Percentiles rank a stretch among this genome's conserved stretches.
Conservation (phyloP, 2,797 vertebrate species). For the Cossypha caffra region DNA sequence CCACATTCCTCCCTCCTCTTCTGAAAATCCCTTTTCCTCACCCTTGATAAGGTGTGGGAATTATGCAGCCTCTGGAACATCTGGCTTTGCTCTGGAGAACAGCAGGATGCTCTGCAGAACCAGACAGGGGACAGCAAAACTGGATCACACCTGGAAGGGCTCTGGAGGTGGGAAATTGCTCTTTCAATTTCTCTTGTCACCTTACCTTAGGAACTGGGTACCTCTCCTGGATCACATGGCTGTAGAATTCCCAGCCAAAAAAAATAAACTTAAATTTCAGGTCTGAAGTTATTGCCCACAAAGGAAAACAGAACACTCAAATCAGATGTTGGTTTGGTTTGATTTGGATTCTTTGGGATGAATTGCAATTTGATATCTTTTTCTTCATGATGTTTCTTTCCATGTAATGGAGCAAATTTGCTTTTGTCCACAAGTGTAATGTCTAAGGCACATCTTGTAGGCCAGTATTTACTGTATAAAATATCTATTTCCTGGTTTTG, state of each 20-base stretch:
- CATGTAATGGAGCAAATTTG: neutral
- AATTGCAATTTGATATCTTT: neutral
- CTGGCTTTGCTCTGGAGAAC: slow-evolving; percentile 5
- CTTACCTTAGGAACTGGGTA: neutral
- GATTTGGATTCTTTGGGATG: neutral
- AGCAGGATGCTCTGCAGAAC: neutral
- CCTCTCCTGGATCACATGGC: neutral
- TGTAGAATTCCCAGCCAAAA: neutral
- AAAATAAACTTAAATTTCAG: neutral
- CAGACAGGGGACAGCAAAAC: neutral
- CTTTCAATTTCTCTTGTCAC: neutral
- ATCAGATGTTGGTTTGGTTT: fast-evolving
- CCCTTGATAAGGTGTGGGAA: neutral
- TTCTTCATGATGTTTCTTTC: neutral
- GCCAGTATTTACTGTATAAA: neutral
- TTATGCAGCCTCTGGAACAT: neutral
- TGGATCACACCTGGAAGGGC: neutral
- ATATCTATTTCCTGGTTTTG: neutral
- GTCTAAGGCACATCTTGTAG: neutral
- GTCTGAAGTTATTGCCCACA: neutral
- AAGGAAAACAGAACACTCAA: neutral
- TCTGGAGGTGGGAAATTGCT: neutral
- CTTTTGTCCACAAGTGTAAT: neutral
- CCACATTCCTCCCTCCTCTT: neutral
- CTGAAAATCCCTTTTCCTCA: neutral